Evolutionary conservation across 23 tunicate genomes (phyloP).

Genomic region (Clavelina lepadiformis): DNA sequence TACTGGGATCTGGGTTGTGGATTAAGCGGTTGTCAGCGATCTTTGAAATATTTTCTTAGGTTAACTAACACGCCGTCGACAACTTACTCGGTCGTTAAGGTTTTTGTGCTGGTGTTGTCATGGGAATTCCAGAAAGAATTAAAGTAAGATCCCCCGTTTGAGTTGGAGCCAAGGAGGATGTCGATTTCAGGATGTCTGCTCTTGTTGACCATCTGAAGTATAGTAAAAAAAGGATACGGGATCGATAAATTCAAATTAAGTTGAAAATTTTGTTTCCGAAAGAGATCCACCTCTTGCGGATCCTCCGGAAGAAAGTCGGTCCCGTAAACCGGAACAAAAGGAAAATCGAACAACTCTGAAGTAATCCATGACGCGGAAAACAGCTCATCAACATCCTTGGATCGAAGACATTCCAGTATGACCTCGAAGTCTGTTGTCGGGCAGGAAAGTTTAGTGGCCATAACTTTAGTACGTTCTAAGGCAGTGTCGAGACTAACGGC

Average conservation of each 20-base stretch:
- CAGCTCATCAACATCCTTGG: constrained; percentile 29
- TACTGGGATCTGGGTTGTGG: too few species aligned
- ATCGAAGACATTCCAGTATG: constrained; percentile 40
- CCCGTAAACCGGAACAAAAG: constrained; percentile 72
- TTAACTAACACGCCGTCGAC: too few species aligned
- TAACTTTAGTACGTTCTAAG: constrained; percentile 11
- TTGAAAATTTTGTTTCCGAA: too few species aligned
- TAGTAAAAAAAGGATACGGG: too few species aligned
- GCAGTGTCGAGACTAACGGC: constrained; percentile 20
- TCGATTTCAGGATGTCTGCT: constrained; percentile 42
- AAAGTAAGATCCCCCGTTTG: constrained; percentile 71
- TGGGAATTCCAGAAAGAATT: too few species aligned
- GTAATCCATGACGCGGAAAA: constrained; percentile 50
- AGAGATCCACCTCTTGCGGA: constrained; percentile 49
- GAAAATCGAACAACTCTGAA: constrained; percentile 64
- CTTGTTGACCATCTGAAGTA: constrained; percentile 15
- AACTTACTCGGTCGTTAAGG: too few species aligned
- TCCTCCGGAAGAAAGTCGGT: constrained; percentile 40
- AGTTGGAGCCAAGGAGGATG: constrained; percentile 38
- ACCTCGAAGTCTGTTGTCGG: background rate
- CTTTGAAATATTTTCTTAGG: too few species aligned
- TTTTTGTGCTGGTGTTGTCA: too few species aligned
- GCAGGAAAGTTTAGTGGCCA: constrained; percentile 21
- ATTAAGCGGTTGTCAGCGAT: too few species aligned
- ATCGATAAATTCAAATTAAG: too few species aligned